A percentile compares a stretch with the other conserved stretches of the same genome.
Evolutionary conservation across 1,140 invertebrate genomes (phyloP).

Genomic region (Nylanderia fulva): DNA sequence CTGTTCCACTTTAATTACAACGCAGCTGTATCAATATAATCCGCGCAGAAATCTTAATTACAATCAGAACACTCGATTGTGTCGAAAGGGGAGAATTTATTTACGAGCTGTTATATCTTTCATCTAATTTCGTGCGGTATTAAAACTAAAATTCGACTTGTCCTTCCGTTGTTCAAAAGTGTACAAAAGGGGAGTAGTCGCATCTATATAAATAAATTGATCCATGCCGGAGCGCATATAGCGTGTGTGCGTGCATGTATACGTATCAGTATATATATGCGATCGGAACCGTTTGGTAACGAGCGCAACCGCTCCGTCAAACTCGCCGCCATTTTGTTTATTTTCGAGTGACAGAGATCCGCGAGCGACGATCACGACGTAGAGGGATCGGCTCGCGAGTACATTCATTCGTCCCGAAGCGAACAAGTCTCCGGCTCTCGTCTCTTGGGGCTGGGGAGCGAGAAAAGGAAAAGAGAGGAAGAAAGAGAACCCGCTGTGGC

Average conservation of each 20-base stretch:
- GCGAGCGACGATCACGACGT: conserved; percentile 61
- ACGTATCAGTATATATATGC: background rate
- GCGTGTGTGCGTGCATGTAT: background rate
- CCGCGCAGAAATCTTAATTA: too few species aligned
- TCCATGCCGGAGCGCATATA: too few species aligned
- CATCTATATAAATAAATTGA: too few species aligned
- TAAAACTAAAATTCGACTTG: too few species aligned
- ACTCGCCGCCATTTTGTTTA: conserved; percentile 82
- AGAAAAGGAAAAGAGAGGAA: background rate
- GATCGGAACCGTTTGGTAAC: conserved; percentile 31
- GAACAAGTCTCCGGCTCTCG: conserved; percentile 14
- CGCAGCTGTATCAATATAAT: too few species aligned
- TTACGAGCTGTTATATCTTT: too few species aligned
- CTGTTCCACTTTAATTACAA: too few species aligned
- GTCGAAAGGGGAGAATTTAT: too few species aligned
- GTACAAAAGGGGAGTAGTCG: too few species aligned
- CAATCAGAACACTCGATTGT: too few species aligned
- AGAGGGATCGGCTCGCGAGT: conserved; percentile 50
- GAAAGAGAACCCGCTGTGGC: background rate
- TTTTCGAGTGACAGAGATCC: conserved; percentile 77
- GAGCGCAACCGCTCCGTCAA: conserved; percentile 67
- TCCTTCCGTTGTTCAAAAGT: too few species aligned
- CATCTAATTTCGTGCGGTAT: too few species aligned
- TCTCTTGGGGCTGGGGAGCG: background rate
- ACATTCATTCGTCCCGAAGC: conserved; percentile 10